Conservation (phyloP, 2,888 invertebrate species). For the Leptinotarsa juncta region DNA sequence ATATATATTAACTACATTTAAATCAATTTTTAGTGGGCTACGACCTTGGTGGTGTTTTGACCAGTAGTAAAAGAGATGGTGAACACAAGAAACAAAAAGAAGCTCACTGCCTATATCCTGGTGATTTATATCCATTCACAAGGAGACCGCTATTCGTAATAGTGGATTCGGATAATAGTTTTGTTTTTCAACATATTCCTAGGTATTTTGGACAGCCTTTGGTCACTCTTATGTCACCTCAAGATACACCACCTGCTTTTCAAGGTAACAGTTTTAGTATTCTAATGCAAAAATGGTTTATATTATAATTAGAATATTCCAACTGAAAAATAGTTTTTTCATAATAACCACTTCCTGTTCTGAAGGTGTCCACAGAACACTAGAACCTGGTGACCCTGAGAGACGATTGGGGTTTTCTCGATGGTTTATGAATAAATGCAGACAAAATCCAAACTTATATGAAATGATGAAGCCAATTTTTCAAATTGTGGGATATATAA, state of each 20-base stretch:
- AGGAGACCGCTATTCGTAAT: constrained; percentile 93
- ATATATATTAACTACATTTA: background rate
- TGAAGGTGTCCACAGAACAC: too few species aligned
- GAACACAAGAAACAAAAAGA: constrained; percentile 72
- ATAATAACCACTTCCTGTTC: too few species aligned
- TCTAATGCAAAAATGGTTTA: too few species aligned
- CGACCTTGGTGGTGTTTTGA: constrained; percentile 91
- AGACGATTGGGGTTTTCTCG: too few species aligned
- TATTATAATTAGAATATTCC: too few species aligned
- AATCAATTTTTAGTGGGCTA: constrained; percentile 77
- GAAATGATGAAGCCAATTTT: too few species aligned
- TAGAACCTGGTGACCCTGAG: too few species aligned
- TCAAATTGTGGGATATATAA: too few species aligned
- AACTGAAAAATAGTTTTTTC: too few species aligned
- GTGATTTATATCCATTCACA: constrained; percentile 92
- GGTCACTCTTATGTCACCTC: constrained; percentile 92
- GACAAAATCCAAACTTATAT: too few species aligned
- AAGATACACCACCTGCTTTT: constrained; percentile 87
- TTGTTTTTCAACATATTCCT: constrained; percentile 91
- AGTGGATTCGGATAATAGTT: constrained; percentile 95
- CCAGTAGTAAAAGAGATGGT: constrained; percentile 86
- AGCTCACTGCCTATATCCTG: constrained; percentile 88
- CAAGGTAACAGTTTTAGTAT: constrained; percentile 71
- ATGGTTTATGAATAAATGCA: too few species aligned
- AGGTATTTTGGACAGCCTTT: constrained; percentile 92